phyloP scores from a whole-genome alignment of 2,797 vertebrate genomes.

The Odontamblyopus lacepedii region DNA sequence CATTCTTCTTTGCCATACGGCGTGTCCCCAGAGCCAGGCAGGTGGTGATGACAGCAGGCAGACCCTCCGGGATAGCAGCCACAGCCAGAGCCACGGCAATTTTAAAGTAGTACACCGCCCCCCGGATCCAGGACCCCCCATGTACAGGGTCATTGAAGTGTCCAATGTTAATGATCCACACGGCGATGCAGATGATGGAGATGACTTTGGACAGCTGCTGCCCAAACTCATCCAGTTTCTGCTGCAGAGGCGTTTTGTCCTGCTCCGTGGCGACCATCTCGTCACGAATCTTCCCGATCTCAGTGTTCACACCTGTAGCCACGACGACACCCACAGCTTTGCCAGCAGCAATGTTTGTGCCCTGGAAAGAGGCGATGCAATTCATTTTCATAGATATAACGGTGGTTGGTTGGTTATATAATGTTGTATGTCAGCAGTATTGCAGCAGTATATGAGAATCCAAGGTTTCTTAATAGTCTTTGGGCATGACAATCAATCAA shows the following conservation, averaged over 20 bases:
- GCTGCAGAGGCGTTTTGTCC: constrained; percentile 94
- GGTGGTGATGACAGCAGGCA: constrained; percentile 97
- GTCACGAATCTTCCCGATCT: constrained; percentile 97
- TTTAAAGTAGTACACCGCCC: constrained; percentile 98
- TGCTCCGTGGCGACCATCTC: constrained; percentile 98
- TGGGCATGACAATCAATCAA: too few species aligned
- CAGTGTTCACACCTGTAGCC: constrained; percentile 91
- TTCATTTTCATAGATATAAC: neutral
- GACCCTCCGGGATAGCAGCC: constrained; percentile 93
- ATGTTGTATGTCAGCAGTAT: neutral
- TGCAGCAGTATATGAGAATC: neutral
- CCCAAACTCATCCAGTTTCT: constrained; percentile 97
- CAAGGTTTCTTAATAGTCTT: neutral
- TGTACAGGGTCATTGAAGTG: constrained; percentile 98
- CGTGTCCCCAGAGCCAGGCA: constrained; percentile 95
- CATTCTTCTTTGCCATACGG: constrained; percentile 97
- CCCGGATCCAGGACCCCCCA: constrained; percentile 96
- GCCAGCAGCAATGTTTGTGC: constrained; percentile 95
- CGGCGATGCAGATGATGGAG: constrained; percentile 94
- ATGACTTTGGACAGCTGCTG: constrained; percentile 98
- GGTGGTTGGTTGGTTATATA: neutral
- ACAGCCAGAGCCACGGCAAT: constrained; percentile 96
- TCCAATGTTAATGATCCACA: constrained; percentile 98
- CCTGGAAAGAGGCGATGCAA: constrained; percentile 68
- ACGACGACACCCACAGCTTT: constrained; percentile 95